Conservation (phyloP, 1,140 invertebrate genomes). For the Gryllus bimaculatus region DNA sequence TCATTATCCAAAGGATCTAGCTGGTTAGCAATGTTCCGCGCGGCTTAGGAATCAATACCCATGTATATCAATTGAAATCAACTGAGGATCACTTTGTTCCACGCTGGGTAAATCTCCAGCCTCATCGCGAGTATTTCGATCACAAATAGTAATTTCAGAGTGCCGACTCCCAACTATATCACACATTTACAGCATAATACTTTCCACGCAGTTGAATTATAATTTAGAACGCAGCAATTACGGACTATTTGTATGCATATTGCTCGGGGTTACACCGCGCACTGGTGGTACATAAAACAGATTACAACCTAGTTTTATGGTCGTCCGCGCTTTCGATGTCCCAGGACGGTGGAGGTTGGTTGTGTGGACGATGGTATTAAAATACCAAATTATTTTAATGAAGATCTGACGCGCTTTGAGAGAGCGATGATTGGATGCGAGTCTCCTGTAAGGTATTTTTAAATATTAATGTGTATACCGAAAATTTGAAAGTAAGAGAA, state of each 20-base stretch:
- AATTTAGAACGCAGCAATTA: not conserved
- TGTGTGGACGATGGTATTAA: not conserved
- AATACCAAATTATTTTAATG: not conserved
- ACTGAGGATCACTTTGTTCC: not conserved
- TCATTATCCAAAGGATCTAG: not conserved
- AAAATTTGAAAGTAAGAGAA: too few species aligned
- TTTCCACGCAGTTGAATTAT: not conserved
- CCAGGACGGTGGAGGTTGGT: not conserved
- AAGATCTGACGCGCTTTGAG: not conserved
- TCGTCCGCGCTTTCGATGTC: not conserved
- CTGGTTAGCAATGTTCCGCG: not conserved
- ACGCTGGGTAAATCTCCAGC: not conserved
- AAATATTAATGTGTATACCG: too few species aligned
- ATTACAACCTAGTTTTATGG: constrained; percentile 5
- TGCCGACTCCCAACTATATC: not conserved
- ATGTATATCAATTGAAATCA: constrained; percentile 6
- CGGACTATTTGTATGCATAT: not conserved
- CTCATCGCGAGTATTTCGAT: not conserved
- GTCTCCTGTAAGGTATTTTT: too few species aligned
- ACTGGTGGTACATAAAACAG: not conserved
- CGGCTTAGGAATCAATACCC: not conserved
- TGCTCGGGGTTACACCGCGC: not conserved
- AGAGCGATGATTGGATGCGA: too few species aligned
- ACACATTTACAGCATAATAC: not conserved
- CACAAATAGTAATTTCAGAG: not conserved